Evolutionary conservation across 1,140 invertebrate genomes (phyloP).

Genomic region (Drosophila murphyi): DNA sequence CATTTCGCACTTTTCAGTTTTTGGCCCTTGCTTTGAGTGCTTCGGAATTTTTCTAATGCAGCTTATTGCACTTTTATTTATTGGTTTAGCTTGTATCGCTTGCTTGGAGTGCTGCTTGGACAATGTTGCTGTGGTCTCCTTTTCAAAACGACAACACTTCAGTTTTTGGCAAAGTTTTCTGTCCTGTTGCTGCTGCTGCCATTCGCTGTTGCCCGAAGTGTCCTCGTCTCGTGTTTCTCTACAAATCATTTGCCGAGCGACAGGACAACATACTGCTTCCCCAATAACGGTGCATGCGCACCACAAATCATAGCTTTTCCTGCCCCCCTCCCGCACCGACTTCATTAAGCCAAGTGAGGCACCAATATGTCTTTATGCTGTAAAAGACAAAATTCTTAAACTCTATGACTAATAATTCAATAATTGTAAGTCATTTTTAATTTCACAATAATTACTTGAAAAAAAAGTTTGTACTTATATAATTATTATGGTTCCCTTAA

Average conservation of each 20-base stretch:
- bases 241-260: slow-evolving; percentile 28
- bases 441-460: too few species aligned
- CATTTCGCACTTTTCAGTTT: slow-evolving; percentile 29
- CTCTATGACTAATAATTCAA: too few species aligned
- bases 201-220: slow-evolving; percentile 5
- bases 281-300: slow-evolving; percentile 28
- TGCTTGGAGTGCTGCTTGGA: slow-evolving; percentile 6
- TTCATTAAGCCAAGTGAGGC: background rate
- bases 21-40: background rate
- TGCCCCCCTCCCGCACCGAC: background rate
- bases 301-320: background rate
- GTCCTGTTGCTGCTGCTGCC: slow-evolving; percentile 42
- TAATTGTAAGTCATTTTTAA: too few species aligned
- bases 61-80: background rate
- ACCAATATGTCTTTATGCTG: too few species aligned
- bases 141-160: slow-evolving; percentile 23
- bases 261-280: background rate
- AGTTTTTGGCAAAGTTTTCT: slow-evolving; percentile 16
- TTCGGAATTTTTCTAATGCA: background rate
- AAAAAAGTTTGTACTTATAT: too few species aligned
- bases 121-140: slow-evolving; percentile 31
- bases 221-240: slow-evolving; percentile 31
- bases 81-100: background rate
- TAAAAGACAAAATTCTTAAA: too few species aligned
- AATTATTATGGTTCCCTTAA: too few species aligned